These are phyloP conservation scores for Chirona hameri DNA, from an alignment of 2,888 invertebrate genomes.

Conservation along the genomic window DNA sequence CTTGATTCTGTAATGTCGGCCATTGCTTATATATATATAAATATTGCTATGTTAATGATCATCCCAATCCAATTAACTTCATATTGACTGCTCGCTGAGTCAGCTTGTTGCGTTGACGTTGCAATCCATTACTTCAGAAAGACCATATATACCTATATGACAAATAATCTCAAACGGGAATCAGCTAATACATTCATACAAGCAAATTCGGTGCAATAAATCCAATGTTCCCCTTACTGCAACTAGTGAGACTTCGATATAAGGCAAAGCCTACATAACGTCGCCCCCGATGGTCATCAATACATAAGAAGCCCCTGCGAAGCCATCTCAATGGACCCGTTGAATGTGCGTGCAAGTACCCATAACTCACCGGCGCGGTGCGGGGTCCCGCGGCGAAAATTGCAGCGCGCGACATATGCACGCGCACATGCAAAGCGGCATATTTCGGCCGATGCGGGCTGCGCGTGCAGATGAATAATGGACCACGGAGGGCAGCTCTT, in stretches of 20 bases:
- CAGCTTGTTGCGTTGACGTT: too few relatives aligned
- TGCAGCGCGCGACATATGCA: neutral
- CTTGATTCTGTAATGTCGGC: too few relatives aligned
- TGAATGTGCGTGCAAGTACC: neutral
- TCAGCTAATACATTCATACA: neutral
- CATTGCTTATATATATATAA: too few relatives aligned
- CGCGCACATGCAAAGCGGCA: constrained; percentile 10
- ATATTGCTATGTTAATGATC: too few relatives aligned
- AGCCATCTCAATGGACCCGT: neutral
- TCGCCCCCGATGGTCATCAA: neutral
- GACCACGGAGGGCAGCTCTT: neutral
- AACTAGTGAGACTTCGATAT: too few relatives aligned
- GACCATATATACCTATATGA: too few relatives aligned
- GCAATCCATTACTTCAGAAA: too few relatives aligned
- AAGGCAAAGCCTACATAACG: too few relatives aligned
- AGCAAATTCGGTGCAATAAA: neutral
- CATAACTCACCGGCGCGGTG: neutral
- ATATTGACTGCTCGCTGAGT: too few relatives aligned
- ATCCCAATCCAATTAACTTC: too few relatives aligned
- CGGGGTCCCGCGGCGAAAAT: neutral
- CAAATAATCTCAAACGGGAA: too few relatives aligned
- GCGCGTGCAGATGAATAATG: neutral
- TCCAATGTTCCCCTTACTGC: neutral
- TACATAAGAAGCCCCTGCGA: neutral
- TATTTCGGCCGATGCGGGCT: neutral